These are phyloP conservation scores for Simalia tracyae DNA, from an alignment of 2,797 vertebrate genomes.

Conservation along the genomic window DNA sequence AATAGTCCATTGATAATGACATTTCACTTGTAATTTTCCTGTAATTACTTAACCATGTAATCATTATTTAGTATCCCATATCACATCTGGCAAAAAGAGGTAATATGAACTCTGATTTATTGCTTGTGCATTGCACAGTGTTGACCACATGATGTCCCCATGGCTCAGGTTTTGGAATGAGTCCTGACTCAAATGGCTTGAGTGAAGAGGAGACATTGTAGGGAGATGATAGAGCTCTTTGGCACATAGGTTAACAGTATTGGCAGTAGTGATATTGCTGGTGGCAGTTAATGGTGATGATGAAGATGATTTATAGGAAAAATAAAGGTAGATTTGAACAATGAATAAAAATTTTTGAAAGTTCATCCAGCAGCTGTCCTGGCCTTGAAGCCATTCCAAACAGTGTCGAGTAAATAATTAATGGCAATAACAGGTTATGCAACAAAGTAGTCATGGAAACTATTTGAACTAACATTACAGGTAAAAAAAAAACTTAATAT, in stretches of 20 bases:
- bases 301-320: not conserved
- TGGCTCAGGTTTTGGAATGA: not conserved
- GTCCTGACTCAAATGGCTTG: not conserved
- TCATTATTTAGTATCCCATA: not conserved
- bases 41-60: not conserved
- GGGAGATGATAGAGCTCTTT: not conserved
- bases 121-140: not conserved
- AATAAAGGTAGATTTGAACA: not conserved
- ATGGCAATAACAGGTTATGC: not conserved
- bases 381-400: conserved; percentile 10
- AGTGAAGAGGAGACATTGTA: not conserved
- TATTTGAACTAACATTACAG: not conserved
- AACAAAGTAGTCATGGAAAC: conserved; percentile 22
- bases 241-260: not conserved
- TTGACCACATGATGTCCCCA: conserved; percentile 1
- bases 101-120: not conserved
- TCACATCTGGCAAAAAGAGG: not conserved
- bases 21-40: not conserved
- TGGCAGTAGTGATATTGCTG: not conserved
- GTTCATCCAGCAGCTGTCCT: not conserved
- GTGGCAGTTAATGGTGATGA: not conserved
- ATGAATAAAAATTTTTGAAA: not conserved
- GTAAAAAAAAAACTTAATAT: not conserved
- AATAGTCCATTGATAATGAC: not conserved
- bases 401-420: conserved; percentile 29